These are phyloP conservation scores for Leptopilina clavipes DNA, from an alignment of 1,140 invertebrate species.

Conservation along the genomic window DNA sequence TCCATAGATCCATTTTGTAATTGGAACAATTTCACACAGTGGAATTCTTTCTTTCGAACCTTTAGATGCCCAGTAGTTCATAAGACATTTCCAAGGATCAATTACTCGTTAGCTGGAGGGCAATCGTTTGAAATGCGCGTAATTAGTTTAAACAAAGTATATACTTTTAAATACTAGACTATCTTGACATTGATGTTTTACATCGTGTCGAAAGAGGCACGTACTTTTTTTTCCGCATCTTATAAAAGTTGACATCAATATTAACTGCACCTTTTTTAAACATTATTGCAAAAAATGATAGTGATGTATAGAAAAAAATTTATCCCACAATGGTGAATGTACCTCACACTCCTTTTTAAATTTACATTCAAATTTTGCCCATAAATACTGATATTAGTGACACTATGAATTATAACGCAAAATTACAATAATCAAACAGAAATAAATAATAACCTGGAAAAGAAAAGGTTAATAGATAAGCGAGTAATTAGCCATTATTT, in stretches of 20 bases:
- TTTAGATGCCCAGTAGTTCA: slow-evolving; percentile 8
- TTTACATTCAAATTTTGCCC: too few relatives aligned
- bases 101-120: slow-evolving; percentile 1
- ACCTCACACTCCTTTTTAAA: too few relatives aligned
- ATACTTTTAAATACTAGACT: slow-evolving; percentile 12
- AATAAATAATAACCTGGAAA: background rate
- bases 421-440: background rate
- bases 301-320: background rate
- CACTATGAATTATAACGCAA: background rate
- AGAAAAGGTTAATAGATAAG: background rate
- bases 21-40: too few relatives aligned
- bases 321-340: too few relatives aligned
- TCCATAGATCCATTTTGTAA: too few relatives aligned
- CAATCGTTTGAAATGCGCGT: background rate
- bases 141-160: slow-evolving; percentile 23
- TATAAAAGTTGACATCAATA: slow-evolving; percentile 18
- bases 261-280: background rate
- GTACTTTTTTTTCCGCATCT: background rate
- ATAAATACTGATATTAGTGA: too few relatives aligned
- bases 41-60: background rate
- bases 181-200: slow-evolving; percentile 26
- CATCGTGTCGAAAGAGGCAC: background rate
- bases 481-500: background rate
- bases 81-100: slow-evolving; percentile 2
- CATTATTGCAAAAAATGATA: background rate